Conservation (phyloP, 2,113 vertebrate genomes). For the Seriola dumerili region DNA sequence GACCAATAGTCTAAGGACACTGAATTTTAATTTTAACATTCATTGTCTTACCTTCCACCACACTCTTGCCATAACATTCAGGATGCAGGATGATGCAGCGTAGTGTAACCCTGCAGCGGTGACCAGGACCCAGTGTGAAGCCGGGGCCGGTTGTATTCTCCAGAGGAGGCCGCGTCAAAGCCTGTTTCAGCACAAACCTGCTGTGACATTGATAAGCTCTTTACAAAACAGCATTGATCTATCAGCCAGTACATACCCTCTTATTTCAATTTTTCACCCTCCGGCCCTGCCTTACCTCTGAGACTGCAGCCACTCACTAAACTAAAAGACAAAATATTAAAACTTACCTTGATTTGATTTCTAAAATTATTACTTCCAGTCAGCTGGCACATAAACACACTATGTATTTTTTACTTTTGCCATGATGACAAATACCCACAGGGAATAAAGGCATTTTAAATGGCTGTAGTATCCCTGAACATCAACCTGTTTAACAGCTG, state of each 20-base stretch:
- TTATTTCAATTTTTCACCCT: slow-evolving; percentile 27
- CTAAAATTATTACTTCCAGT: background rate
- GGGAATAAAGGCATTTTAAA: slow-evolving; percentile 7
- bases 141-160: slow-evolving; percentile 50
- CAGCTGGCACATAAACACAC: background rate
- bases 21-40: background rate
- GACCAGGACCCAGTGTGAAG: slow-evolving; percentile 23
- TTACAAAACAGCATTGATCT: slow-evolving; percentile 29
- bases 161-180: slow-evolving; percentile 47
- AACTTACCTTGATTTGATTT: background rate
- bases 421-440: background rate
- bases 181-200: slow-evolving; percentile 31
- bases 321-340: background rate
- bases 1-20: background rate
- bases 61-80: background rate
- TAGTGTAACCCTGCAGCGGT: slow-evolving; percentile 17
- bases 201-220: slow-evolving; percentile 53
- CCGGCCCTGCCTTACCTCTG: background rate
- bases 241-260: slow-evolving; percentile 28
- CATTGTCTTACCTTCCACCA: background rate
- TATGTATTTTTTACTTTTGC: background rate
- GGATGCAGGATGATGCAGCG: slow-evolving; percentile 7
- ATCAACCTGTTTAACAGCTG: slow-evolving; percentile 41
- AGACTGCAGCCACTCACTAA: background rate
- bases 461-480: slow-evolving; percentile 1